Conservation (phyloP, 2,113 vertebrate species). For the Ardeotis arabs region DNA sequence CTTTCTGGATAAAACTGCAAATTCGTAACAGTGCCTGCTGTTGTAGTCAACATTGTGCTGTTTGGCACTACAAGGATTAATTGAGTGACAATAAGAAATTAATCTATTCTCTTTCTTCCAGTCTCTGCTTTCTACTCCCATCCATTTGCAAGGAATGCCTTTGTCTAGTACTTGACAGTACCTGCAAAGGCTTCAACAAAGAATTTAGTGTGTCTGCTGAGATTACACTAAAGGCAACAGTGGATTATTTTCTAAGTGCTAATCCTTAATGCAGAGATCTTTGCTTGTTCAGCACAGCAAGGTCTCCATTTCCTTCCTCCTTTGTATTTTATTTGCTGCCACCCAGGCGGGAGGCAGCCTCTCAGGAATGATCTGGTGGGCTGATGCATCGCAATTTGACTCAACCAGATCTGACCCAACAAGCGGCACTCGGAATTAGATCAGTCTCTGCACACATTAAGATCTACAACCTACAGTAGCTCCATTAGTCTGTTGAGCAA, state of each 20-base stretch:
- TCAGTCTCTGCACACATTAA: slow-evolving; percentile 30
- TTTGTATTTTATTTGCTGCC: slow-evolving; percentile 14
- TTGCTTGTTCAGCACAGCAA: slow-evolving; percentile 38
- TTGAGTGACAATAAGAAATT: neutral
- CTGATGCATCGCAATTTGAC: slow-evolving; percentile 19
- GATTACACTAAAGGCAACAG: slow-evolving; percentile 28
- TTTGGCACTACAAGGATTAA: slow-evolving; percentile 6
- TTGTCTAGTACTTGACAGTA: neutral
- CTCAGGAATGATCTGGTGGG: neutral
- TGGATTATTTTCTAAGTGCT: slow-evolving; percentile 30
- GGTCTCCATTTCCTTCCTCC: neutral
- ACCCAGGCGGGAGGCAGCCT: neutral
- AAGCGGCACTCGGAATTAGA: slow-evolving; percentile 61
- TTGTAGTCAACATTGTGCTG: neutral
- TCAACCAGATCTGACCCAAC: slow-evolving; percentile 62
- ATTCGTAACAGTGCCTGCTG: neutral
- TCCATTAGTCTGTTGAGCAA: slow-evolving; percentile 47
- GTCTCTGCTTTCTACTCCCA: neutral
- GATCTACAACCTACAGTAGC: slow-evolving; percentile 47
- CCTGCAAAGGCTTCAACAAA: neutral
- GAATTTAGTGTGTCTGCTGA: slow-evolving; percentile 41
- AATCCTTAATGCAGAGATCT: slow-evolving; percentile 29
- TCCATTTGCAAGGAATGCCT: slow-evolving; percentile 2
- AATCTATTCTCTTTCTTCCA: neutral
- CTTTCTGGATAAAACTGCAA: neutral